These are phyloP conservation scores for Tapirus terrestris DNA, from an alignment of 2,113 vertebrate species.

Conservation along the genomic window DNA sequence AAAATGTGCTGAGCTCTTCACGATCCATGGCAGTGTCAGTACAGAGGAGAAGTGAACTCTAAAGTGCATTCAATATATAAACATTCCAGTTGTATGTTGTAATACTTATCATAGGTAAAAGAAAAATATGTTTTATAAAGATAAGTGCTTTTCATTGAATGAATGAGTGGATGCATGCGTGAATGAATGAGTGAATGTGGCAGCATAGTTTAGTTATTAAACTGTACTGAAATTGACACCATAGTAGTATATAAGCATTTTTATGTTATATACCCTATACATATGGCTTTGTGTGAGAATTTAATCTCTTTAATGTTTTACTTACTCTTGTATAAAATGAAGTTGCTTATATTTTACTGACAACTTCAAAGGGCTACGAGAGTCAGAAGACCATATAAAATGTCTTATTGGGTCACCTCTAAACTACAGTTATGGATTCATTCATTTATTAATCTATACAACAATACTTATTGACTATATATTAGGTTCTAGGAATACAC, in stretches of 20 bases:
- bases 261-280: background rate
- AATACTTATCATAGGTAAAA: background rate
- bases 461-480: background rate
- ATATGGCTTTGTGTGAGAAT: background rate
- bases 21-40: background rate
- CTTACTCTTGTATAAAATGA: background rate
- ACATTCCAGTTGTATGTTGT: background rate
- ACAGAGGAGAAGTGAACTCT: background rate
- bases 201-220: background rate
- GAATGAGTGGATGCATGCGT: background rate
- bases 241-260: background rate
- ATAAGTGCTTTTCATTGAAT: background rate
- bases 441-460: background rate
- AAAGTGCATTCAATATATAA: background rate
- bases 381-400: background rate
- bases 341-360: background rate
- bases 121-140: background rate
- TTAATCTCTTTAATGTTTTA: background rate
- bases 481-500: background rate
- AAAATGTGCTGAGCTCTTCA: background rate
- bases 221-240: background rate
- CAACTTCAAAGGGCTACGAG: background rate
- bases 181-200: no score
- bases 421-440: background rate
- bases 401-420: background rate